Evolutionary conservation across 2,113 vertebrate species (phyloP), one percentile per base, ranked within the genome.

Genomic region (Hiodon alosoides): DNA sequence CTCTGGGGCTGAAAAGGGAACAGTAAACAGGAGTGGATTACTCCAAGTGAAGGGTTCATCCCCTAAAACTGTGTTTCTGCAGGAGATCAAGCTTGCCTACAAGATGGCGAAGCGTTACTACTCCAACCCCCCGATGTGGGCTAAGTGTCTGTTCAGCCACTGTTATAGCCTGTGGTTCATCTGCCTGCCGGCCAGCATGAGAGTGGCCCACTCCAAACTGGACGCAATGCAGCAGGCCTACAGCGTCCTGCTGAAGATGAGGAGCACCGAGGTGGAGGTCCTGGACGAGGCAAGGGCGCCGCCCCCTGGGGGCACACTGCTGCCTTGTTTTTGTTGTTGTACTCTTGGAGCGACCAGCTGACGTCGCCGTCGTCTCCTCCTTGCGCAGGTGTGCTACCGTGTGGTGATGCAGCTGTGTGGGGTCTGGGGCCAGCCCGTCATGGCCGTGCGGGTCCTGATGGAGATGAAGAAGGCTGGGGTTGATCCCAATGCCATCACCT

Each of bases 121-220:
- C 0, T 79, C 91, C 75, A 93, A 92, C 83, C 94, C 94, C 4
- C 91, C 87, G 2, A 92, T 93, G 52, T 99, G 97, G 97, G 95
- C 95, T 8, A 96, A 95, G 69, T 98, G 94, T 83, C 92, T 99
- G 55, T 94, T 95, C 85, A 98, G 97, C 79, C 95, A 99, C 71
- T 95, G 96, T 87, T 98, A 97, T 83, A 98, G 96, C 82, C 84
- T 99, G 4, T 99, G 97, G 97, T 99, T 99, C 88, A 96, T 98
- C 88, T 98, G 95, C 88, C 90, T 98, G 82, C 97, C 97, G 11
- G 94, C 94, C 3, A 91, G 91, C 13, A 90, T 95, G 74, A 89
- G 91, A 66, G 83, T 94, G 79, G 92, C 94, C 73, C 94, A 94
- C 81, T 93, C 91, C 51, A 99, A 97, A 79, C 89, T 89, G 74